Percentiles rank a stretch among this genome's conserved stretches.
phyloP scores from a whole-genome alignment of 2,888 invertebrate species.

The Drosophila helvetica region DNA sequence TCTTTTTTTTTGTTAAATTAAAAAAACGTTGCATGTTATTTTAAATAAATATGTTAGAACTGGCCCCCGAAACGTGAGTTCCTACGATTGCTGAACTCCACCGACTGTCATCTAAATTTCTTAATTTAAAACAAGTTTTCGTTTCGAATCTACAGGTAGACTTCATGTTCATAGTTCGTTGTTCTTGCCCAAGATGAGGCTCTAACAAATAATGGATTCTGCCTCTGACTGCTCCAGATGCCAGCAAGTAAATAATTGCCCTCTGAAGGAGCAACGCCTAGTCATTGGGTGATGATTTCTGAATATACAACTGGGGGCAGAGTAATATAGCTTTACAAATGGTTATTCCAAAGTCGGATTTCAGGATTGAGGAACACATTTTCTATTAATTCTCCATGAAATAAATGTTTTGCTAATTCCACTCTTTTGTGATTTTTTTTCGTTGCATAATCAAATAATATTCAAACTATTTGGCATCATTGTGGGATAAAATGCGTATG shows the following conservation, averaged over 20 bases:
- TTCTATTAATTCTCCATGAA: neutral
- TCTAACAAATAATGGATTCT: neutral
- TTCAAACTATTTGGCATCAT: neutral
- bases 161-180: neutral
- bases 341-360: neutral
- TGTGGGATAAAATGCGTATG: neutral
- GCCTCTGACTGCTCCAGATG: conserved; percentile 4
- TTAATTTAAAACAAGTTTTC: too few species aligned
- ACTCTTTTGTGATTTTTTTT: neutral
- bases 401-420: neutral
- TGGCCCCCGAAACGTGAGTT: too few species aligned
- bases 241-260: conserved; percentile 38
- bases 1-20: neutral
- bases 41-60: neutral
- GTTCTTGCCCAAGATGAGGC: neutral
- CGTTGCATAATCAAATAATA: too few species aligned
- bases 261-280: neutral
- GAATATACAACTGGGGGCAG: neutral
- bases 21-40: neutral
- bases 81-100: too few species aligned
- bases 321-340: neutral
- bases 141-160: neutral
- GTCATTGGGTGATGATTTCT: neutral
- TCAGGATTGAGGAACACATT: too few species aligned
- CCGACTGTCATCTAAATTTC: too few species aligned